These are phyloP conservation scores for Murina feae DNA, from an alignment of 2,113 vertebrate genomes.

Conservation along the genomic window DNA sequence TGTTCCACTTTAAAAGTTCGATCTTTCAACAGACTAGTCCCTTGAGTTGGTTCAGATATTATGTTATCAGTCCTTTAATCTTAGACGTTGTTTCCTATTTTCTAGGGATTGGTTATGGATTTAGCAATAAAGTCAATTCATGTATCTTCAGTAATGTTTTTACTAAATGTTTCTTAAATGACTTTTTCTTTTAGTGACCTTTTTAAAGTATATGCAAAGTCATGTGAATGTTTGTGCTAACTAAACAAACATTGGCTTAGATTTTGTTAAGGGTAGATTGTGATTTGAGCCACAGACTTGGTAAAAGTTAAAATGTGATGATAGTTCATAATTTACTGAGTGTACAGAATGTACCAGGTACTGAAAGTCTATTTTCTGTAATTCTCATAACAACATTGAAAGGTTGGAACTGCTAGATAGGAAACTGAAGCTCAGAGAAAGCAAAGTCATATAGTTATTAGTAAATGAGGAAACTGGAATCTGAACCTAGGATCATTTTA, in stretches of 20 bases:
- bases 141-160: constrained; percentile 23
- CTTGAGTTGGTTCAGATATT: background rate
- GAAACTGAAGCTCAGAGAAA: background rate
- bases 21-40: background rate
- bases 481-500: background rate
- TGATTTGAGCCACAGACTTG: constrained; percentile 26
- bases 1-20: background rate
- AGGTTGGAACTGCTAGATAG: background rate
- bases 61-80: background rate
- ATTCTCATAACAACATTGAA: background rate
- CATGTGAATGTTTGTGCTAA: constrained; percentile 6
- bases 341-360: background rate
- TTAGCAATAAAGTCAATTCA: constrained; percentile 22
- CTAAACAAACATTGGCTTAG: background rate
- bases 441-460: background rate
- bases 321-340: constrained; percentile 24
- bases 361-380: constrained; percentile 10
- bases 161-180: constrained; percentile 24
- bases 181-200: constrained; percentile 23
- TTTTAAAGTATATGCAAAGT: constrained; percentile 26
- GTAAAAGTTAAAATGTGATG: constrained; percentile 38
- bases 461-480: background rate
- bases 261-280: constrained; percentile 4
- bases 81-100: constrained; percentile 4
- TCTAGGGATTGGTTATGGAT: constrained; percentile 23